A percentile compares a stretch with the other conserved stretches of the same genome.
phyloP scores from a whole-genome alignment of 2,888 invertebrate genomes.

The Eumacrocentrus americanus region DNA sequence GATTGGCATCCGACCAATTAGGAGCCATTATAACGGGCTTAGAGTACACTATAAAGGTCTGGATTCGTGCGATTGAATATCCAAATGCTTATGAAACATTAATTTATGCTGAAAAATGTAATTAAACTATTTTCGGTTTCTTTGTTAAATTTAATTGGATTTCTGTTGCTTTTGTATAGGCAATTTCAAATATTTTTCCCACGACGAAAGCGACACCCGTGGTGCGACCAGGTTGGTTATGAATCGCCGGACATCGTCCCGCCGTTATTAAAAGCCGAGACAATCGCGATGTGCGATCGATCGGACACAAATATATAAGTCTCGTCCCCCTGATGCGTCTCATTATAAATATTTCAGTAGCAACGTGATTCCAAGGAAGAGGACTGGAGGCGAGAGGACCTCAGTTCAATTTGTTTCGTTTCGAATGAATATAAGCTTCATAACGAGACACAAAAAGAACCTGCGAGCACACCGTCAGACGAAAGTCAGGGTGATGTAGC shows the following conservation, averaged over 20 bases:
- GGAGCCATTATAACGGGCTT: conserved; percentile 40
- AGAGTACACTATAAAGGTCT: conserved; percentile 10
- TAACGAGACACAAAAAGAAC: conserved; percentile 10
- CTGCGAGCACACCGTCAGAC: background rate
- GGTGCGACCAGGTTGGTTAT: conserved; percentile 14
- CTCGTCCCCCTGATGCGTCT: conserved; percentile 1
- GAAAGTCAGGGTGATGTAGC: background rate
- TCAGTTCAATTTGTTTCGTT: conserved; percentile 17
- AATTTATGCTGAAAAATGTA: too few relatives aligned
- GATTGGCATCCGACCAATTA: conserved; percentile 37
- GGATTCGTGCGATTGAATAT: background rate
- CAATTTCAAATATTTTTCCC: background rate
- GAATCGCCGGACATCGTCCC: conserved; percentile 12
- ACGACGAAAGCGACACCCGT: conserved; percentile 13
- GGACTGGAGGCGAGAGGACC: background rate
- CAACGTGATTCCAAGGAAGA: conserved; percentile 9
- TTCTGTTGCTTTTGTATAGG: background rate
- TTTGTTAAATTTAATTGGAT: background rate
- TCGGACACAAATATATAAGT: background rate
- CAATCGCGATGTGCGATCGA: conserved; percentile 23
- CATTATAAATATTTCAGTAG: conserved; percentile 27
- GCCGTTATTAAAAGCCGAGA: conserved; percentile 21
- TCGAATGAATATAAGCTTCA: conserved; percentile 1
- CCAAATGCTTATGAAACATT: background rate
- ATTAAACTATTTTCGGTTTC: background rate